Evolutionary conservation across 2,113 vertebrate genomes (phyloP).

Genomic region (Heterochromis multidens): DNA sequence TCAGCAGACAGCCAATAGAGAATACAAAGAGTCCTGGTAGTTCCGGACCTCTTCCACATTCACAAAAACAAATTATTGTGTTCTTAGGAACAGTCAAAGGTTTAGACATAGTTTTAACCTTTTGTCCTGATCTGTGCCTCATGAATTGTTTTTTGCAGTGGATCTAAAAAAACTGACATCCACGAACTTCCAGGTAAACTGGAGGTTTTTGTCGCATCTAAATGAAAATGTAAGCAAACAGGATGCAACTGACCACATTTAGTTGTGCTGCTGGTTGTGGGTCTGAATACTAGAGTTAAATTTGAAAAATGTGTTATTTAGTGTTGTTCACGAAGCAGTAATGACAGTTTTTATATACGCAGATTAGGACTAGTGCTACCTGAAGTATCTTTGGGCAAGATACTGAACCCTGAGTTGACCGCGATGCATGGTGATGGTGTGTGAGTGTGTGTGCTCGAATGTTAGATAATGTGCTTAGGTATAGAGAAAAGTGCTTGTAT

Average conservation of each 20-base stretch:
- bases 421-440: too few relatives aligned
- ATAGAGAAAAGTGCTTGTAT: not conserved
- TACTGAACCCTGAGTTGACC: too few relatives aligned
- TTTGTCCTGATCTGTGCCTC: not conserved
- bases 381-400: accelerated
- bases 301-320: too few relatives aligned
- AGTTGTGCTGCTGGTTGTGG: too few relatives aligned
- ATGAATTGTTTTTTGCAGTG: not conserved
- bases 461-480: not conserved
- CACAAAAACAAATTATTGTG: not conserved
- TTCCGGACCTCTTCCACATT: not conserved
- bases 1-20: not conserved
- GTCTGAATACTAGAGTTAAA: too few relatives aligned
- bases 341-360: too few relatives aligned
- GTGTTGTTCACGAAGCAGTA: too few relatives aligned
- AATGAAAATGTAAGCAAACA: too few relatives aligned
- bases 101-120: not conserved
- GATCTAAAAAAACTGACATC: not conserved
- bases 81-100: not conserved
- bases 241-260: too few relatives aligned
- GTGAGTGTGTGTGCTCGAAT: not conserved
- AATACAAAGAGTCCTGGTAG: not conserved
- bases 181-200: not conserved
- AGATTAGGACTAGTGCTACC: too few relatives aligned
- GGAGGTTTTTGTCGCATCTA: too few relatives aligned